phyloP scores from a whole-genome alignment of 2,113 vertebrate genomes.

The Myotis lucifugus region DNA sequence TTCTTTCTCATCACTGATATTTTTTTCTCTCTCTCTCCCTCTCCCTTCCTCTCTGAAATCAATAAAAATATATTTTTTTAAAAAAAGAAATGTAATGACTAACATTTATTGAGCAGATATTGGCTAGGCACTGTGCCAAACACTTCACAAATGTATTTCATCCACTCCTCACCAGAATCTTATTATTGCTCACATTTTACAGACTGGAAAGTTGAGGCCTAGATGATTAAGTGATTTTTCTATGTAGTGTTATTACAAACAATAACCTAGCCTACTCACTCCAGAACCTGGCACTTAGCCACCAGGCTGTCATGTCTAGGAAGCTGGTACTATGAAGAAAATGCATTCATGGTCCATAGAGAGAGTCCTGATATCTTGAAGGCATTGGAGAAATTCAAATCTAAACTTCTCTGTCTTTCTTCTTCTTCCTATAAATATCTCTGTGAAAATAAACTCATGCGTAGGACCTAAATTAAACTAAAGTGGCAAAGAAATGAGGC shows the following conservation, averaged over 20 bases:
- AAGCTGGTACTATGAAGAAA: not conserved
- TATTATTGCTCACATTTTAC: not conserved
- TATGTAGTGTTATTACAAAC: not conserved
- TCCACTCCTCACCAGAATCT: not conserved
- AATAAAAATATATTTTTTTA: too few species aligned
- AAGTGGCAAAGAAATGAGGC: constrained; percentile 71
- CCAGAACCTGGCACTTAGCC: not conserved
- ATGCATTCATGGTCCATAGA: not conserved
- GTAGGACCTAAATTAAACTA: constrained; percentile 70
- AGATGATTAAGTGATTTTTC: not conserved
- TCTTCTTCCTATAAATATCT: constrained; percentile 72
- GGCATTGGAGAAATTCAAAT: constrained; percentile 50
- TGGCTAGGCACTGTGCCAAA: not conserved
- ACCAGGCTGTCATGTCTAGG: not conserved
- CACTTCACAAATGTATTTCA: not conserved
- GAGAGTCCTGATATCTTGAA: not conserved
- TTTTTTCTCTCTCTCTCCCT: too few species aligned
- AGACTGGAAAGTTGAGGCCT: not conserved
- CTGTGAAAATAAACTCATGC: constrained; percentile 71
- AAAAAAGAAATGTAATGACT: not conserved
- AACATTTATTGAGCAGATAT: not conserved
- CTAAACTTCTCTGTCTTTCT: constrained; percentile 47
- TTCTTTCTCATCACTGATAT: too few species aligned
- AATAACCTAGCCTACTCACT: not conserved
- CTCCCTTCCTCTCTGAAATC: too few species aligned